Base-by-base conservation (phyloP, 2,113 vertebrate species). In the Antigone vipio region DNA sequence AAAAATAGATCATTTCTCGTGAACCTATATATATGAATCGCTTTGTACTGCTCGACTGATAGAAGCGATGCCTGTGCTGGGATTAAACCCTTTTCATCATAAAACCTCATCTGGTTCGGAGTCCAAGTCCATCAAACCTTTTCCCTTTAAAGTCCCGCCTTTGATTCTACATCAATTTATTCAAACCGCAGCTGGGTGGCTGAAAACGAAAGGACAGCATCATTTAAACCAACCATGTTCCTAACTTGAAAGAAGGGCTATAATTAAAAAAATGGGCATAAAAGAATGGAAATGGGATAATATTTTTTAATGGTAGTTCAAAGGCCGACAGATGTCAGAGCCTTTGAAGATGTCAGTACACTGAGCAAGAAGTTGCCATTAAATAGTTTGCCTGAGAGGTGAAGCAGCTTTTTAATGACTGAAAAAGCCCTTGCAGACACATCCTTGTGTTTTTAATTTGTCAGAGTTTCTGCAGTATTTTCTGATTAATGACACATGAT, bases 81-180 rank as follows among this genome's bases (percentile, higher is more conserved):
- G 99, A 99, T 99, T 99, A 99, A 98, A 98, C 98, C 98, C 98
- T 99, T 99, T 99, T 99, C 99, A 99, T 99, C 99, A 99, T 99
- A 98, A 99, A 99, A 98, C 98, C 99, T 99, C 99, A 99, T 99
- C 99, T 99, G 99, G 99, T 99, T 99, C 98, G 98, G 98, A 98
- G 99, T 99, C 99, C 98, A 98, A 98, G 99, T 99, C 99, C 99
- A 99, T 99, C 99, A 99, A 98, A 99, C 98, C 98, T 98, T 98
- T 98, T 97, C 98, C 98, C 98, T 99, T 99, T 99, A 99, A 99
- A 99, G 99, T 99, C 98, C 98, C 97, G 98, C 98, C 98, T 99
- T 99, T 99, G 99, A 99, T 99, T 99, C 98, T 96, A 98, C 99
- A 99, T 99, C 99, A 99, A 99, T 99, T 98, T 99, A 98, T 98